These are phyloP conservation scores for Trachymyrmex cornetzi DNA, from an alignment of 1,140 invertebrate genomes.

Conservation along the genomic window DNA sequence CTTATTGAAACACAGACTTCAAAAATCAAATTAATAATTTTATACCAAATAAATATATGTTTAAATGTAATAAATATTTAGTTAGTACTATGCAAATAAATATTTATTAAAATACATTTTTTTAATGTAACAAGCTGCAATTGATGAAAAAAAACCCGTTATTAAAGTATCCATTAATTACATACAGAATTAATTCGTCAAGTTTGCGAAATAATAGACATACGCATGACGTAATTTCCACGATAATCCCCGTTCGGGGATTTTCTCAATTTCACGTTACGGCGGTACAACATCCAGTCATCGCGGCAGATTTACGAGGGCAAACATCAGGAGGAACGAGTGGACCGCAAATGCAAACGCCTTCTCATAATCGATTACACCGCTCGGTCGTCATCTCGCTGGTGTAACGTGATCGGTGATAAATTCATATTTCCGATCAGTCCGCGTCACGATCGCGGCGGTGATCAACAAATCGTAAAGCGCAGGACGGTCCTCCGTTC, in stretches of 20 bases:
- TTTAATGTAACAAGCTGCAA: neutral
- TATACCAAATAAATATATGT: too few relatives aligned
- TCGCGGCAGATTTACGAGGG: conserved; percentile 79
- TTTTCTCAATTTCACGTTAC: conserved; percentile 32
- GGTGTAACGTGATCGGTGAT: conserved; percentile 80
- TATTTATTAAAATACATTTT: too few relatives aligned
- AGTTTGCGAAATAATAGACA: neutral
- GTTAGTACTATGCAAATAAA: too few relatives aligned
- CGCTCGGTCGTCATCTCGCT: conserved; percentile 52
- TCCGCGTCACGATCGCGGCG: conserved; percentile 63
- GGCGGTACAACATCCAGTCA: conserved; percentile 49
- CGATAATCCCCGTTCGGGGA: neutral
- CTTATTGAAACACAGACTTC: too few relatives aligned
- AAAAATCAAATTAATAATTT: too few relatives aligned
- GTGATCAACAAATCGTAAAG: conserved; percentile 86
- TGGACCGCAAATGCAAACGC: neutral
- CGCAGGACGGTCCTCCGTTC: conserved; percentile 14
- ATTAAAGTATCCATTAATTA: neutral
- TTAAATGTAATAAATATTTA: too few relatives aligned
- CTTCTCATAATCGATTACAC: conserved; percentile 48
- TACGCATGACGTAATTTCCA: neutral
- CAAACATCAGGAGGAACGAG: conserved; percentile 75
- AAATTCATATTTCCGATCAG: conserved; percentile 73
- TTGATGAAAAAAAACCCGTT: neutral
- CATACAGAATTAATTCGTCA: neutral